Base-by-base conservation (phyloP, 2,888 invertebrate genomes). In the Lasioglossum vierecki region DNA sequence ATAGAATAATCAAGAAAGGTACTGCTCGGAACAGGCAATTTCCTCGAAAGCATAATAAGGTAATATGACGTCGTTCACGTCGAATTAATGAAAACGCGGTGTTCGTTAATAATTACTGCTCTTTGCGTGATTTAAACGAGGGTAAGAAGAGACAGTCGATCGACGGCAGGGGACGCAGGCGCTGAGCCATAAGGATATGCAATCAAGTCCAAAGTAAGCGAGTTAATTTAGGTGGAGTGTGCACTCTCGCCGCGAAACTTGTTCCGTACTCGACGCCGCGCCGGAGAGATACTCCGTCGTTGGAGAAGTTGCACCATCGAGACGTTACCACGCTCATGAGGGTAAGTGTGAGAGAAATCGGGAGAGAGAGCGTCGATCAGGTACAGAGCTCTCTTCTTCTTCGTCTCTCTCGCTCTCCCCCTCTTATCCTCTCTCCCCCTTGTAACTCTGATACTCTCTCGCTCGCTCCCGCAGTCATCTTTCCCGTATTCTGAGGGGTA, bases 151-250 rank as follows among this genome's bases (percentile, higher is more conserved):
- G 83, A 79, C 82, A 81, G 85, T 70, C 81, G 89, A 90, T 89
- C 88, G 89, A 84, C 80, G 82, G 84, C 63, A 78, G 83, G 76
- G 82, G 85, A 53, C 79, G 87, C 70, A 82, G 86, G 88, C 76
- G 87, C 87, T 82, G 89, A 90, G 91, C 86, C 88, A 88, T 87
- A 88, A 90, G 90, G 91, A 91, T 92, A 91, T 91, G 92, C 91
- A 93, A 93, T 93, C 91, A 92, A 92, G 91, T 89, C 90, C 88
- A 89, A 90, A 92, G 92, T 91, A 92, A 92, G 92, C 90, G 91
- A 92, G 92, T 92, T 93, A 92, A 93, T 92, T 93, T 92, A 92
- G 90, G 88, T 91, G 91, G 89, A 93, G 92, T 92, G 92, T 91
- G 92, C 92, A 92, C 90, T 91, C 91, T 91, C 89, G 91, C 92